Base-by-base conservation (phyloP, 2,888 invertebrate species). In the Ophioninae sp. region DNA sequence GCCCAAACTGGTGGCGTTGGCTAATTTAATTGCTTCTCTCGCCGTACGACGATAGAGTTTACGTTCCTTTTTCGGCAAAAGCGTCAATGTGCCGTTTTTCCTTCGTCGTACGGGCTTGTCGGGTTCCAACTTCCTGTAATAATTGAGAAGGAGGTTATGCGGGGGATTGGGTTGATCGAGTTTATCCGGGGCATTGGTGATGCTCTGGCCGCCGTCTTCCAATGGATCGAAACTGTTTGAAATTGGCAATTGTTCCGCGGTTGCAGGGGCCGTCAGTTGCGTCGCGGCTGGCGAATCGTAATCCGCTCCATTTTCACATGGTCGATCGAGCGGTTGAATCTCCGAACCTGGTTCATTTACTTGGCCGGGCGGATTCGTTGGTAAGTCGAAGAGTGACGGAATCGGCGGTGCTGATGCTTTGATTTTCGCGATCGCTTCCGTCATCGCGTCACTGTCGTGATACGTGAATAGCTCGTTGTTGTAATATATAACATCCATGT, bases 391-490 rank as follows among this genome's bases (percentile, higher is more conserved):
- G 6, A 10, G 13, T 17, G 70, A n/a, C 17, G 61, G 17, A n/a
- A 13, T 10, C 3, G 6, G n/a, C 17, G 1, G 0, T 57, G 21
- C 13, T 57, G 20, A 37, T 7, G 37, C 57, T 23, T 44, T 20
- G 13, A 30, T 68, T 6, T 20, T 44, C n/a, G 23, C 30, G n/a
- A 81, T 20, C 10, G 81, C 78, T 50, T 10, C 6, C 17, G 20
- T 64, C 41, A 78, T 8, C 1, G 13, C 44, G 17, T 75, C 70
- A 7, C 50, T 74, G 13, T 44, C 37, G 41, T 83, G 75, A 37
- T 69, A 73, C 8, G 83, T 61, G n/a, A 85, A 86, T 21, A 86
- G 37, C 41, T 85, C 85, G 39, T 85, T 85, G 41, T 82, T 73
- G 23, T 68, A 23, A 76, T 81, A 79, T 8, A 86, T 64, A 7